phyloP scores from a whole-genome alignment of 2,888 invertebrate genomes.

The Lasioglossum zephyrum region DNA sequence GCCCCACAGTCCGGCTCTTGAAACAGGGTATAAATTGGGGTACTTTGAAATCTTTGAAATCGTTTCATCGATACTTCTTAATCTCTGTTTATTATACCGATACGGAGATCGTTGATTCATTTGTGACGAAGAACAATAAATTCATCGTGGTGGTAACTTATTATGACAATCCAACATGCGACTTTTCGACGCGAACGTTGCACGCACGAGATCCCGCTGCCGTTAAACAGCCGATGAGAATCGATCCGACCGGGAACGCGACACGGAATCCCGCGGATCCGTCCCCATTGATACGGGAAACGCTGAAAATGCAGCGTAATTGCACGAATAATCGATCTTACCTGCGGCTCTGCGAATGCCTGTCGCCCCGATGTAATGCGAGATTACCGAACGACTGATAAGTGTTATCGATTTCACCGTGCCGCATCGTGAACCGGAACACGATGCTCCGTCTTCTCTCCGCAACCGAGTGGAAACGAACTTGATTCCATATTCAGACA shows the following conservation, averaged over 20 bases:
- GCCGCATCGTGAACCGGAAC: slow-evolving; percentile 21
- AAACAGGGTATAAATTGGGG: too few relatives aligned
- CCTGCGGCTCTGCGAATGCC: slow-evolving; percentile 44
- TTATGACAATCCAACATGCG: too few relatives aligned
- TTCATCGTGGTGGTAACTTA: too few relatives aligned
- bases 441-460: not conserved
- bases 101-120: too few relatives aligned
- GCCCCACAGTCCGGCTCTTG: too few relatives aligned
- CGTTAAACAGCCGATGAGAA: not conserved
- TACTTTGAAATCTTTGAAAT: too few relatives aligned
- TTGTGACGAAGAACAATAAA: too few relatives aligned
- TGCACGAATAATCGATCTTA: slow-evolving; percentile 36
- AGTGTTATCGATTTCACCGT: slow-evolving; percentile 54
- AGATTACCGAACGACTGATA: slow-evolving; percentile 60
- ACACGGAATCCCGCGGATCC: not conserved
- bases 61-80: too few relatives aligned
- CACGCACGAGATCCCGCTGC: not conserved
- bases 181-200: not conserved
- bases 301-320: not conserved
- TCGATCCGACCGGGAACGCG: not conserved
- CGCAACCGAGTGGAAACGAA: not conserved
- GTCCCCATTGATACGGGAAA: slow-evolving; percentile 9
- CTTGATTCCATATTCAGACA: not conserved
- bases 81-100: too few relatives aligned
- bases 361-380: slow-evolving; percentile 48